Base-by-base conservation (phyloP, 2,888 invertebrate genomes). In the Rhingia rostrata region DNA sequence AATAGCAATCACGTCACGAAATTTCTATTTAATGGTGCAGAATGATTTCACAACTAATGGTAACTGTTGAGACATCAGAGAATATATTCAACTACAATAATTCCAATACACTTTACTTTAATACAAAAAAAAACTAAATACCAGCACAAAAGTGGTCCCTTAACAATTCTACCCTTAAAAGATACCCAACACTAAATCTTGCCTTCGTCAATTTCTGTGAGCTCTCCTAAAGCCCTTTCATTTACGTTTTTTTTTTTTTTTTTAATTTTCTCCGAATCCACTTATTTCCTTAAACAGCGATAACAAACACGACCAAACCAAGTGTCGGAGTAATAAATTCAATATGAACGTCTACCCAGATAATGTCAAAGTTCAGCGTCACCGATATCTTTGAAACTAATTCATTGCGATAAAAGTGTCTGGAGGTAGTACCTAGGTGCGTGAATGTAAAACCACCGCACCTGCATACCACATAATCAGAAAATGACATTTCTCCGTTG, bases 331-430 rank as follows among this genome's bases (percentile, higher is more conserved):
- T 63, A 53, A 63, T 63, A 73, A 54, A 63, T 63, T 63, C 39
- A 37, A 73, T 58, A 32, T 70, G 49, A 70, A 49, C 58, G 70
- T 60, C 70, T 70, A 47, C 22, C 22, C 4, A 53, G 72, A 72
- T 72, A 72, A 72, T 61, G 61, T 72, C 60, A 33, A 43, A 51
- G 60, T 61, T 61, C 53, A 51, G 33, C 33, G 33, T 7, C 47
- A 47, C 43, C 41, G 56, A 56, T 64, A 54, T 47, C 64, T 53
- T 66, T 66, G 64, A 74, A 66, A 49, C 33, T 49, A 47, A 64
- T 56, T 49, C 39, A 58, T 39, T 64, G 49, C 49, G 49, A 66
- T 47, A 58, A 51, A 37, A 63, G 30, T 45, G 47, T 63, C 39
- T 63, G 12, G 22, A 9, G 58, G 61, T 61, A 12, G 7, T 10